Base-by-base conservation (phyloP, 2,888 invertebrate genomes). In the Megamerina dolium region DNA sequence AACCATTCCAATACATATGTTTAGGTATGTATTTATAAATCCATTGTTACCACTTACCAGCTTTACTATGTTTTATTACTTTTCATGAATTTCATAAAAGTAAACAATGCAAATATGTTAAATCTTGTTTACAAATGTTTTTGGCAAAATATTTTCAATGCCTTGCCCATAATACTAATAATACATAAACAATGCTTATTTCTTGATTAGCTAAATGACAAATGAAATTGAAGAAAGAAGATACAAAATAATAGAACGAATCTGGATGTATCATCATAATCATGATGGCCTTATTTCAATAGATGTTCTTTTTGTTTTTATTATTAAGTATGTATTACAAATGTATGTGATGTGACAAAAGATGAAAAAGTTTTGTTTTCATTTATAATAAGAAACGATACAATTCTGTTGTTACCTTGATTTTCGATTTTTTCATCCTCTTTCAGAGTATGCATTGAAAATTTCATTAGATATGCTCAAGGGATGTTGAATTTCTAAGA, bases 71-170 rank as follows among this genome's bases (percentile, higher is more conserved):
- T n/a, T n/a, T n/a, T n/a, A n/a, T n/a, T n/a, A n/a, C n/a, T n/a
- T n/a, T n/a, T n/a, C n/a, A n/a, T n/a, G n/a, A n/a, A n/a, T n/a
- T n/a, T n/a, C n/a, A n/a, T n/a, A n/a, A n/a, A n/a, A n/a, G n/a
- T n/a, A n/a, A 52, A 58, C 63, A 58, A 55, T 55, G 56, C 50
- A 52, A 55, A 54, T 57, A 54, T 56, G 55, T 49, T 55, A 58
- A 60, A 54, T 52, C 63, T 52, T 64, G 64, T 64, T 66, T 64
- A 66, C 66, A 64, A 57, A 57, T 57, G 57, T 57, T 57, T 57
- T 57, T 54, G 51, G 54, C 48, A 51, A 54, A 64, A 64, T 61
- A 64, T 66, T 62, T 61, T 52, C 54, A 53, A 58, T 51, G 50
- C 49, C 46, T 55, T 45, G 41, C 43, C 14, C 38, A 41, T 38